Percentiles rank a stretch among this genome's conserved stretches.
Evolutionary conservation across 1,140 invertebrate genomes (phyloP).

Genomic region (Camponotus vicinus): DNA sequence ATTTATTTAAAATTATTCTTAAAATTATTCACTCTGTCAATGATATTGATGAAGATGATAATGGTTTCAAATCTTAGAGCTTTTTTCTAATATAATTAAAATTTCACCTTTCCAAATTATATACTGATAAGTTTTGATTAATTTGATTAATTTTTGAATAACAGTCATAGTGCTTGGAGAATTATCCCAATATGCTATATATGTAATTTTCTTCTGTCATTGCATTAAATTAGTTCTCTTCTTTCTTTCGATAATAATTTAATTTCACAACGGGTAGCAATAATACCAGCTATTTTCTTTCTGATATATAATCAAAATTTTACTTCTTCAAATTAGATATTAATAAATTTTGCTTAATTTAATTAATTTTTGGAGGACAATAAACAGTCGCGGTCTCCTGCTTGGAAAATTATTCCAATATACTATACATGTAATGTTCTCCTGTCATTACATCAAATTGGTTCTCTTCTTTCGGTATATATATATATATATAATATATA

Average conservation of each 20-base stretch:
- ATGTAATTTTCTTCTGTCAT: background rate
- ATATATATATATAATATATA: no score
- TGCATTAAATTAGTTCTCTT: background rate
- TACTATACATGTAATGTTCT: background rate
- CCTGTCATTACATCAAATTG: background rate
- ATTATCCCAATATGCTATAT: background rate
- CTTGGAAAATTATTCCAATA: background rate
- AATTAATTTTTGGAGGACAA: background rate
- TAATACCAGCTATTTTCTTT: background rate
- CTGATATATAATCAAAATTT: conserved; percentile 9
- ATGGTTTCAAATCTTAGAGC: no score
- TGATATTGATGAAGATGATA: background rate
- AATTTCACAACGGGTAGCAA: background rate
- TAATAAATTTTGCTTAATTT: background rate
- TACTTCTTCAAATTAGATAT: background rate
- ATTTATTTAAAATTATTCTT: background rate
- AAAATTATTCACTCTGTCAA: background rate
- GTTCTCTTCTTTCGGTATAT: background rate
- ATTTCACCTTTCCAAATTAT: background rate
- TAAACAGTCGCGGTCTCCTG: background rate
- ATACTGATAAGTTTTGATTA: background rate
- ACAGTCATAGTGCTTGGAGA: background rate
- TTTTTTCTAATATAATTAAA: background rate
- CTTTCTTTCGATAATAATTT: background rate
- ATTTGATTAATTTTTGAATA: background rate